Evolutionary conservation across 1,140 invertebrate species (phyloP).

Genomic region (Bombus terrestris): DNA sequence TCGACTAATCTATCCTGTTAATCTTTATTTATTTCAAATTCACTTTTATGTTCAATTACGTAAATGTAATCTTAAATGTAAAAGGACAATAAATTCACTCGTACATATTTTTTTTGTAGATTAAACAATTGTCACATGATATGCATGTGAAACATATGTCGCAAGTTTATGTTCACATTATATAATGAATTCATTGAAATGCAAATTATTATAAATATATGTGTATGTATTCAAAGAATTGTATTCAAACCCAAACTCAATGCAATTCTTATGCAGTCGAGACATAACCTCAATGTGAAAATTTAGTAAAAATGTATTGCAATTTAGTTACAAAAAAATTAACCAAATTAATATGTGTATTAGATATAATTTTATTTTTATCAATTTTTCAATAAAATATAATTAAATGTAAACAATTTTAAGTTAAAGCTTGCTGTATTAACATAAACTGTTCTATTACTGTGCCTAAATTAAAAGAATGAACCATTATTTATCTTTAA

Average conservation of each 20-base stretch:
- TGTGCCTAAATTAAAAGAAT: not conserved
- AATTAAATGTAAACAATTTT: not conserved
- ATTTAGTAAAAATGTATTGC: not conserved
- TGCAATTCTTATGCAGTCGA: not conserved
- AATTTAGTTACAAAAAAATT: not conserved
- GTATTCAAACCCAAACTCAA: not conserved
- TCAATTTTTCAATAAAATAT: too few relatives aligned
- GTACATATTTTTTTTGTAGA: not conserved
- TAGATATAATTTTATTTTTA: not conserved
- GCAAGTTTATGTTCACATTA: not conserved
- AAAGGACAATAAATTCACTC: not conserved
- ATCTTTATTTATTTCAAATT: not conserved
- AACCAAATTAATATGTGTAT: not conserved
- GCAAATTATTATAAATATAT: not conserved
- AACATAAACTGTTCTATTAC: not conserved
- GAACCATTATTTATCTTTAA: not conserved
- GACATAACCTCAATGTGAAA: constrained; percentile 28
- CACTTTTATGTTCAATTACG: not conserved
- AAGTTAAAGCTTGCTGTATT: not conserved
- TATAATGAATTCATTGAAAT: not conserved
- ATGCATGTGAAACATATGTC: not conserved
- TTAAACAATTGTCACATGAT: not conserved
- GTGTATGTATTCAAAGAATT: not conserved
- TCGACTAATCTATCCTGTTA: not conserved
- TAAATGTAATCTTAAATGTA: not conserved